A percentile compares a stretch with the other conserved stretches of the same genome.
Evolutionary conservation across 2,113 vertebrate genomes (phyloP).

Genomic region (Larimichthys polyactis): DNA sequence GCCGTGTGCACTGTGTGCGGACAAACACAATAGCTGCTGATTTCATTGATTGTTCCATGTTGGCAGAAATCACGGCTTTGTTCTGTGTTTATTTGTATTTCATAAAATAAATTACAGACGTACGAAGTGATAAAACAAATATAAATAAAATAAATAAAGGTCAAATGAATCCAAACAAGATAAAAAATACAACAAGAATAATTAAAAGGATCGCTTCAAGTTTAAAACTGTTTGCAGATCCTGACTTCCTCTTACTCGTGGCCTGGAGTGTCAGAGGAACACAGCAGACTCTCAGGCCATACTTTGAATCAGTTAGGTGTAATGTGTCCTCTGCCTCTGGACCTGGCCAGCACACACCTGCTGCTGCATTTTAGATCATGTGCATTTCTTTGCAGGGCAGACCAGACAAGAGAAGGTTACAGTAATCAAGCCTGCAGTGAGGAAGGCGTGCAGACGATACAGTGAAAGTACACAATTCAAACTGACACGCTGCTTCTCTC

Average conservation of each 20-base stretch:
- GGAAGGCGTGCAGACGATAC: not conserved
- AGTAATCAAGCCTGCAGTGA: conserved; percentile 17
- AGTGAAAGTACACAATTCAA: not conserved
- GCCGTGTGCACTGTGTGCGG: too few relatives aligned
- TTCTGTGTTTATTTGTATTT: not conserved
- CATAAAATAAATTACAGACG: not conserved
- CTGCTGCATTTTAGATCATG: conserved; percentile 13
- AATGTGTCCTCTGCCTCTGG: conserved; percentile 6
- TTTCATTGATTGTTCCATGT: not conserved
- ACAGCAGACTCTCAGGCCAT: not conserved
- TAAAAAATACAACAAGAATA: not conserved
- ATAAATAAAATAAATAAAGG: not conserved
- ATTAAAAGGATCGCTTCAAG: not conserved
- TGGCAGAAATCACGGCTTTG: not conserved
- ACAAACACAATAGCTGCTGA: not conserved
- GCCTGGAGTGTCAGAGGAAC: not conserved
- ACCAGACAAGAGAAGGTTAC: conserved; percentile 10
- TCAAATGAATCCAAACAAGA: not conserved
- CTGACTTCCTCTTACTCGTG: not conserved
- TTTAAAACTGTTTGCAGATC: too few relatives aligned
- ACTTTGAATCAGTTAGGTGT: not conserved
- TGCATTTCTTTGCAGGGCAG: conserved; percentile 5
- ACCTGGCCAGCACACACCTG: not conserved
- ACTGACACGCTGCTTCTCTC: not conserved
- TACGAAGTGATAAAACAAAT: not conserved